phyloP scores from a whole-genome alignment of 2,797 vertebrate genomes.

The Sebastes nivosus region DNA sequence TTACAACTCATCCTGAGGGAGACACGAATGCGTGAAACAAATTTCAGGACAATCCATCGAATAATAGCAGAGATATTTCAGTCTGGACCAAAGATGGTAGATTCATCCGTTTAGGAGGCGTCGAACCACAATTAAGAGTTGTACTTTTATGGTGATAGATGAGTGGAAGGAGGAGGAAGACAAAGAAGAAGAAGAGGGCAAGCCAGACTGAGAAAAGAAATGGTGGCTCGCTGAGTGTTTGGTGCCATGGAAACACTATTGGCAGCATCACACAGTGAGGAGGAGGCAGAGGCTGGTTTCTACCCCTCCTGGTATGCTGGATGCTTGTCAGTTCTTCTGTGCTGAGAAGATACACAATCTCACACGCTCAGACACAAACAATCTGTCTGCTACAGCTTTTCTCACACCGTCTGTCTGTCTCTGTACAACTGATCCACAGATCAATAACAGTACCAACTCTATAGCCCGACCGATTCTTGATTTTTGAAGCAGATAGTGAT shows the following conservation, averaged over 20 bases:
- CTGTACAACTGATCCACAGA: background rate
- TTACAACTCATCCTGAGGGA: background rate
- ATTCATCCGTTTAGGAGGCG: background rate
- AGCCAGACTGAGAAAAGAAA: constrained; percentile 46
- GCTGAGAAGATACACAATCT: constrained; percentile 53
- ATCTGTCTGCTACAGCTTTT: constrained; percentile 38
- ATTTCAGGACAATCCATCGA: background rate
- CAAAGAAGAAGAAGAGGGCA: constrained; percentile 8
- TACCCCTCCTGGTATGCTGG: constrained; percentile 62
- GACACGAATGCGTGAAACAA: background rate
- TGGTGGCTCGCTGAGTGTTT: constrained; percentile 51
- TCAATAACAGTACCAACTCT: background rate
- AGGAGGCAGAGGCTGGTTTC: constrained; percentile 63
- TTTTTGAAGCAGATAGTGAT: background rate
- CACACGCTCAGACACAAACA: constrained; percentile 30
- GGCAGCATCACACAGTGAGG: constrained; percentile 55
- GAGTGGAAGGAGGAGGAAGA: constrained; percentile 33
- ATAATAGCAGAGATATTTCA: background rate
- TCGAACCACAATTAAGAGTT: constrained; percentile 8
- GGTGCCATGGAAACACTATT: constrained; percentile 75
- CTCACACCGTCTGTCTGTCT: constrained; percentile 12
- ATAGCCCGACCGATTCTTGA: background rate
- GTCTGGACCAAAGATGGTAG: background rate
- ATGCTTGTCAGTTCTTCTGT: constrained; percentile 58
- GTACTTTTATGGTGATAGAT: constrained; percentile 28